Conservation (phyloP, 2,888 invertebrate species). For the Allacma fusca region DNA sequence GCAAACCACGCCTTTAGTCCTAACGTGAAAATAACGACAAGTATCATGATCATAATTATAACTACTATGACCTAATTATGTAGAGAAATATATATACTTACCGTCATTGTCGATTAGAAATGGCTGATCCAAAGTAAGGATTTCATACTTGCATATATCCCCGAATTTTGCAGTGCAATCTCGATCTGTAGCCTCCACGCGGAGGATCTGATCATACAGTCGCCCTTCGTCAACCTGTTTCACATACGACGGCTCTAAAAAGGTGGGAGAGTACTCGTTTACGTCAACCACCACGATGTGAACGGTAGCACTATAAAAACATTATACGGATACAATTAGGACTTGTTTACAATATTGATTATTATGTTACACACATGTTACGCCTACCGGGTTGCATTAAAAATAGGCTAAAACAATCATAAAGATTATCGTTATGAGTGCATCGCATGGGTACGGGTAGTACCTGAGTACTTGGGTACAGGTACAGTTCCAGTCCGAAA, state of each 20-base stretch:
- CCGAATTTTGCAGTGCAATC: constrained; percentile 96
- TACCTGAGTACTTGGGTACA: no score
- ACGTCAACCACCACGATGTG: constrained; percentile 95
- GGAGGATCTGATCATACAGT: constrained; percentile 86
- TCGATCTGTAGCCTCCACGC: constrained; percentile 89
- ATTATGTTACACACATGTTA: no score
- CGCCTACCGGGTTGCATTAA: no score
- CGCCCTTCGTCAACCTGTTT: constrained; percentile 89
- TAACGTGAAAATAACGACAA: no score
- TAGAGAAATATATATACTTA: constrained; percentile 62
- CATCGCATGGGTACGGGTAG: no score
- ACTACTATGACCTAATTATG: background rate
- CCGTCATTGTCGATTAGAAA: constrained; percentile 93
- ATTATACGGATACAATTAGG: no score
- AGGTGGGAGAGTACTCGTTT: constrained; percentile 93
- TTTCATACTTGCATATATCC: constrained; percentile 97
- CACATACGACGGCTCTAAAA: constrained; percentile 89
- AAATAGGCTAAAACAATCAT: no score
- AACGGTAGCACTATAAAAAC: constrained; percentile 83
- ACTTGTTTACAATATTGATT: constrained; percentile 44
- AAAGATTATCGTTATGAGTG: no score
- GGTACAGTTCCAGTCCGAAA: no score
- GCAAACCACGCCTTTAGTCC: no score
- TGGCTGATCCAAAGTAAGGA: constrained; percentile 87
- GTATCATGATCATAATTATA: no score